These are phyloP conservation scores for Sebastes matsubarae DNA, from an alignment of 2,797 vertebrate species.

Conservation along the genomic window DNA sequence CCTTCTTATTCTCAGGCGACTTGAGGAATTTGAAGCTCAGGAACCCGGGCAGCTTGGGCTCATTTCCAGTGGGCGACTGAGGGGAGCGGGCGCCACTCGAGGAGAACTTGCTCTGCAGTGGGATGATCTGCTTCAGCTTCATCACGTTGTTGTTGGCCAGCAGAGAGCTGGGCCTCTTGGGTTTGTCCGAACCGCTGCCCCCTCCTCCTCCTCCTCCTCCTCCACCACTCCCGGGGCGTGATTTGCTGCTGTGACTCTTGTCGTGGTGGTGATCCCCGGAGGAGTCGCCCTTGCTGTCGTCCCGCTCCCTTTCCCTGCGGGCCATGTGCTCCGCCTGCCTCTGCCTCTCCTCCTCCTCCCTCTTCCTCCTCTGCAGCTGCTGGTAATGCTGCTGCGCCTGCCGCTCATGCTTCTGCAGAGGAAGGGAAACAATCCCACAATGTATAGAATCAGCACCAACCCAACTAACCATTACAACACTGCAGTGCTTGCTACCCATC, in stretches of 20 bases:
- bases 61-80: conserved; percentile 89
- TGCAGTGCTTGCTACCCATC: conserved; percentile 26
- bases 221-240: conserved; percentile 80
- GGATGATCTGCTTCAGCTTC: conserved; percentile 99
- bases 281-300: conserved; percentile 87
- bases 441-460: conserved; percentile 54
- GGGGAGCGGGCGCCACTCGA: conserved; percentile 87
- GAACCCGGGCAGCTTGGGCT: conserved; percentile 94
- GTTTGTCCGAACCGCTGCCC: conserved; percentile 85
- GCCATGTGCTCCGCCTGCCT: conserved; percentile 92
- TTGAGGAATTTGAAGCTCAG: conserved; percentile 98
- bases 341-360: conserved; percentile 96
- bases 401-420: conserved; percentile 92
- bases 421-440: conserved; percentile 29
- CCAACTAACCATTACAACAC: conserved; percentile 30
- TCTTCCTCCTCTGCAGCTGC: conserved; percentile 93
- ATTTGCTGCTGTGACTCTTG: conserved; percentile 84
- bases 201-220: conserved; percentile 70
- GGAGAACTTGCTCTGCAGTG: conserved; percentile 93
- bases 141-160: conserved; percentile 96
- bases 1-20: conserved; percentile 92
- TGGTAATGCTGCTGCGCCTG: conserved; percentile 97
- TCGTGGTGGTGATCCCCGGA: conserved; percentile 85
- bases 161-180: conserved; percentile 95
- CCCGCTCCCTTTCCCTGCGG: conserved; percentile 89